Evolutionary conservation across 2,113 vertebrate genomes (phyloP), one percentile per base, ranked within the genome.

Genomic region (Oreotragus oreotragus): DNA sequence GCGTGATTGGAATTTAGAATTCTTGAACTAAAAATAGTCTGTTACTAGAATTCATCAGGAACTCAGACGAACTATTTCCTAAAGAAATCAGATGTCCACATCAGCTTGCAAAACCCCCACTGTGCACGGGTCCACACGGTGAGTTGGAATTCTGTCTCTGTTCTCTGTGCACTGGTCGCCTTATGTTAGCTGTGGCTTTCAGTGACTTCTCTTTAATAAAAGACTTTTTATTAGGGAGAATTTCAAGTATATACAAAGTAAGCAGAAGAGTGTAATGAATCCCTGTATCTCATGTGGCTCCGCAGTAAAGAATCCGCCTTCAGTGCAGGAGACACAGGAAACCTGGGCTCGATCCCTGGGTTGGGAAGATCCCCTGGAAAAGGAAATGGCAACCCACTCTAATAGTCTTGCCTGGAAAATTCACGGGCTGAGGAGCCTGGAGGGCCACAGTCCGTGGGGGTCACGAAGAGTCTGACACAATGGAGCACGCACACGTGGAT

Each of bases 61-160:
- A 73, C 19, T 27, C 30, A 14, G 12, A 30, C 0, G 17, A 87
- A 57, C 33, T 39, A 23, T 43, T 76, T 84, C n/a, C 80, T 43
- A 3, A 39, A 55, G 88, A 84, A 62, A 62, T n/a, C 27, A 17
- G 76, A 27, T 8, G 49, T 89, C 62, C 36, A 11, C 1, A 4
- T 8, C 19, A 51, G 13, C 39, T 36, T 55, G 21, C 36, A 28
- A 30, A n/a, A 2, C 7, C 45, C 30, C 27, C 4, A 0, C 6
- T 0, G 1, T 16, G 51, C 19, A 8, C 45, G 2, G 0, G 7
- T 21, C 30, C 27, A 0, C 21, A 2, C 1, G 5, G 55, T 1
- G 3, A 25, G 33, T 6, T 73, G 64, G 27, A 55, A n/a, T 23
- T 62, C 81, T 19, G 6, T 19, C 39, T 6, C 9, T 1, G 17